Evolutionary conservation across 2,113 vertebrate species (phyloP), one percentile per base, ranked within the genome.

Genomic region (Entelurus aequoreus): DNA sequence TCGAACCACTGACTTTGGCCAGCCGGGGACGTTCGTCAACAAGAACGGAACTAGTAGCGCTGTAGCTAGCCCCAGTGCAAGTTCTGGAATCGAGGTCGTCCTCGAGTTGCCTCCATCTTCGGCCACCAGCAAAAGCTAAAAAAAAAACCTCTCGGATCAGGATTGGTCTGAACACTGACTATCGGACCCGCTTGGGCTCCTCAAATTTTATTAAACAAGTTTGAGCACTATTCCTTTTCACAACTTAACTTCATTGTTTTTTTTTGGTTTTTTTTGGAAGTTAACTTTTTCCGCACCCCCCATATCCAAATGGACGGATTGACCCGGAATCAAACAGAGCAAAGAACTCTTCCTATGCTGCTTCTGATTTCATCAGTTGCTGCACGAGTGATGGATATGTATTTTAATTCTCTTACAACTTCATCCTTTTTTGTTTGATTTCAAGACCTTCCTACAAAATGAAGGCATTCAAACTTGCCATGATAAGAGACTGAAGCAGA

Each of bases 1-100:
- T 74, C 88, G 86, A 86, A 90, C 88, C 86, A 90, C 89, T 83
- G 90, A 90, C 87, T 91, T 91, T 84, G 90, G 91, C 78, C 90
- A 91, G 75, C 89, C 85, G 0, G 65, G 83, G 0, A 72, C 87
- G 0, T 81, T 88, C 12, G 68, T 87, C 76, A 87, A 76, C 80
- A 90, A 89, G 79, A 89, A 87, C 2, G 85, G 87, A 59, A 81
- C 79, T 49, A 68, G 78, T n/a, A 76, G 55, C 6, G 46, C 69
- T 5, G 60, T 72, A 46, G 59, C 69, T 50, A 66, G 74, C 55
- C 71, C 84, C 53, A 72, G 63, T 8, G 62, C 76, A 60, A 75
- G 64, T 36, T 74, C 87, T 19, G 86, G 79, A 59, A 78, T 66
- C 12, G 81, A 86, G 37, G 61, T 78, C 14, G 74, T 84, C 15